These are phyloP conservation scores for Pelobates cultripes DNA, from an alignment of 2,797 vertebrate species.

Conservation along the genomic window DNA sequence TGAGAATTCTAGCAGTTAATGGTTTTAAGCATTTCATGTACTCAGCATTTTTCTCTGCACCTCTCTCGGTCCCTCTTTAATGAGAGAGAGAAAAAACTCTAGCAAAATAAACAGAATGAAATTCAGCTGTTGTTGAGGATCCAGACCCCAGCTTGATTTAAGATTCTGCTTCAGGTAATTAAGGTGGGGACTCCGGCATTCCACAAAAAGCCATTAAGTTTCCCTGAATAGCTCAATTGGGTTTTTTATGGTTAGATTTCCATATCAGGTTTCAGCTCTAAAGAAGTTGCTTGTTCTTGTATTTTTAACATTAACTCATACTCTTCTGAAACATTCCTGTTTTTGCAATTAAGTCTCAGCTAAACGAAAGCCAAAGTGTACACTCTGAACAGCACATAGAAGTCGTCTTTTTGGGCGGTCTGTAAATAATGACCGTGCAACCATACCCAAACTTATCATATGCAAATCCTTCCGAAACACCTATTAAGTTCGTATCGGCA, in stretches of 20 bases:
- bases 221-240: conserved; percentile 40
- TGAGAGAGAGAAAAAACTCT: background rate
- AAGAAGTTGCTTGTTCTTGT: conserved; percentile 37
- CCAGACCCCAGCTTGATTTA: conserved; percentile 36
- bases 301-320: conserved; percentile 22
- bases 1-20: no score
- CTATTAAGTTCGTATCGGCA: no score
- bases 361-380: background rate
- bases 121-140: conserved; percentile 31
- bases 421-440: no score
- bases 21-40: no score
- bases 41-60: background rate
- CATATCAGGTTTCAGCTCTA: conserved; percentile 38
- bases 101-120: conserved; percentile 39
- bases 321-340: background rate
- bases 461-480: no score
- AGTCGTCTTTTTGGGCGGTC: background rate
- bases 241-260: conserved; percentile 45
- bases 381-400: background rate
- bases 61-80: background rate
- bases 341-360: background rate
- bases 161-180: conserved; percentile 44
- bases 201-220: conserved; percentile 45
- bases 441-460: no score
- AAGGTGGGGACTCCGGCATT: conserved; percentile 39